Percentiles rank a stretch among this genome's conserved stretches.
Conservation (phyloP, 2,888 invertebrate species). For the Abscondita cerata region DNA sequence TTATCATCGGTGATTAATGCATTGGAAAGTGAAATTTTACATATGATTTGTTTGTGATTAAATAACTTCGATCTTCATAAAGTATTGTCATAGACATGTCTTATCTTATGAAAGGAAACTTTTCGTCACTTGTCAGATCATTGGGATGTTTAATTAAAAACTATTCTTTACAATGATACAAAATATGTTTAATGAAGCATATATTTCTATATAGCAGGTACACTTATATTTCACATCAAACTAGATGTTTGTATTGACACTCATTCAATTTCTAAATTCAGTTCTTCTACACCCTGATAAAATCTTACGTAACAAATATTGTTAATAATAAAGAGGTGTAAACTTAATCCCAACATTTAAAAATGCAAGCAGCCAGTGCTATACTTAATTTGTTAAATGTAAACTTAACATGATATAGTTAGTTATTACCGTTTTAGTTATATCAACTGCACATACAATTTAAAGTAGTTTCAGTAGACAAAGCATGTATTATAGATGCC, state of each 20-base stretch:
- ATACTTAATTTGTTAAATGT: slow-evolving; percentile 28
- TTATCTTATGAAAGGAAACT: too few relatives aligned
- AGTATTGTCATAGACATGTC: too few relatives aligned
- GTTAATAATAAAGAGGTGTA: slow-evolving; percentile 14
- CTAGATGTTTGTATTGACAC: slow-evolving; percentile 19
- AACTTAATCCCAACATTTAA: slow-evolving; percentile 11
- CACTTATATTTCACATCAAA: slow-evolving; percentile 52
- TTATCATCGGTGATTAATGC: too few relatives aligned
- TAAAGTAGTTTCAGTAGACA: slow-evolving; percentile 25
- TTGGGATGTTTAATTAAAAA: too few relatives aligned
- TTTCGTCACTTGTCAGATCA: too few relatives aligned
- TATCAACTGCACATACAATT: slow-evolving; percentile 26
- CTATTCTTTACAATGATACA: too few relatives aligned
- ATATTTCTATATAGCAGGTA: slow-evolving; percentile 58
- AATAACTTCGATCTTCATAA: too few relatives aligned
- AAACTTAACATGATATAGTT: slow-evolving; percentile 22
- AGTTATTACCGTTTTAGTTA: slow-evolving; percentile 27
- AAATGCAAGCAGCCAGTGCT: slow-evolving; percentile 33
- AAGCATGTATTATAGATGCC: slow-evolving; percentile 31
- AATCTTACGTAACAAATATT: slow-evolving; percentile 9
- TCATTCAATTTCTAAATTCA: slow-evolving; percentile 22
- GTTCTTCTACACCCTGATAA: slow-evolving; percentile 25
- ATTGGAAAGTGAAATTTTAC: too few relatives aligned
- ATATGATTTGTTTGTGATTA: too few relatives aligned
- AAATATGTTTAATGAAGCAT: slow-evolving; percentile 53